A percentile compares a stretch with the other conserved stretches of the same genome.
Conservation (phyloP, 2,797 vertebrate genomes). For the Aldrovandia affinis region DNA sequence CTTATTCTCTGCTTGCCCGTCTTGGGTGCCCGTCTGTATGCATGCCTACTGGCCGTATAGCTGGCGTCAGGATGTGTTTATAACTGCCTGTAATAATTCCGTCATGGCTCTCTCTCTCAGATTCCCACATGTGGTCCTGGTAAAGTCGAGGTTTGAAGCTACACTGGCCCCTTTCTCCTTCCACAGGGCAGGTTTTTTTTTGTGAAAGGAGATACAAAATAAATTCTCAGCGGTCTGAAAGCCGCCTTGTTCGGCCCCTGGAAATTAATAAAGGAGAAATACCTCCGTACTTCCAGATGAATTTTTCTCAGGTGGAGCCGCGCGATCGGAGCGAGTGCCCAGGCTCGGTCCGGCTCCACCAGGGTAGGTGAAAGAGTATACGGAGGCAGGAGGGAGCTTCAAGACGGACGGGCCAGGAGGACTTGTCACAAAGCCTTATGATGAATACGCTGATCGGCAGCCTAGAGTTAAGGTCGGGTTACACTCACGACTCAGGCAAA, state of each 20-base stretch:
- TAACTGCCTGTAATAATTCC: constrained; percentile 40
- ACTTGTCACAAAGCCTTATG: constrained; percentile 66
- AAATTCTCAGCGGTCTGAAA: constrained; percentile 65
- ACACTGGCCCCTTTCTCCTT: constrained; percentile 64
- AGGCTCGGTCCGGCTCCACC: background rate
- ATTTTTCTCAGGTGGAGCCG: constrained; percentile 33
- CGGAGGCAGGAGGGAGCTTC: background rate
- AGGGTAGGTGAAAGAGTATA: background rate
- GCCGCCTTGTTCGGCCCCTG: constrained; percentile 63
- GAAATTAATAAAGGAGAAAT: constrained; percentile 68
- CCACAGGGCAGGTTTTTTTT: constrained; percentile 54
- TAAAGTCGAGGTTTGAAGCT: constrained; percentile 70
- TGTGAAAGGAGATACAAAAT: constrained; percentile 69
- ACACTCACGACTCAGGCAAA: constrained; percentile 54
- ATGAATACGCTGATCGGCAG: constrained; percentile 69
- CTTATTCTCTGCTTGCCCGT: background rate
- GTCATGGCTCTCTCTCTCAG: constrained; percentile 52
- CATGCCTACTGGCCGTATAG: background rate
- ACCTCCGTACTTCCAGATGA: constrained; percentile 55
- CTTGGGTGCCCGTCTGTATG: constrained; percentile 22
- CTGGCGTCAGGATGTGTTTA: background rate
- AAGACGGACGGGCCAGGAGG: constrained; percentile 25
- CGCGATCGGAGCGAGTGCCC: background rate
- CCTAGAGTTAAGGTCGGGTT: constrained; percentile 60
- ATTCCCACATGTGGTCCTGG: constrained; percentile 53